Percentiles rank a stretch among this genome's conserved stretches.
Evolutionary conservation across 2,888 invertebrate genomes (phyloP).

Genomic region (Tiliacea citrago): DNA sequence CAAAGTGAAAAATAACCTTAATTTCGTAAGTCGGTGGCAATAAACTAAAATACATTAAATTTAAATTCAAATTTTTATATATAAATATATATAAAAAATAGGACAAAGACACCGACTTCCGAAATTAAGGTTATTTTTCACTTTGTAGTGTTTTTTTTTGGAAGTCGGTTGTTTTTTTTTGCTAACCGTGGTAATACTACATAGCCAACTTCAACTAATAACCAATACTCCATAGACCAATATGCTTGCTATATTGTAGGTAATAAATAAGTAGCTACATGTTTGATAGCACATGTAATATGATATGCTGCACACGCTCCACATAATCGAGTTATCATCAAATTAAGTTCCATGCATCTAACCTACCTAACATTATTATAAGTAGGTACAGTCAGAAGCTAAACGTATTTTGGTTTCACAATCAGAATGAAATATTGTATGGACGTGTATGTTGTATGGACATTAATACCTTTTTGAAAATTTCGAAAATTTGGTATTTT

Average conservation of each 20-base stretch:
- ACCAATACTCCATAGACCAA: not conserved
- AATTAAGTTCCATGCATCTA: constrained; percentile 17
- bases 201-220: no score
- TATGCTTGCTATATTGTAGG: not conserved
- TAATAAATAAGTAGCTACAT: not conserved
- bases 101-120: no score
- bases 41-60: no score
- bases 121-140: no score
- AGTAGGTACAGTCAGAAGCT: not conserved
- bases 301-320: constrained; percentile 17
- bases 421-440: not conserved
- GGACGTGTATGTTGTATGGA: not conserved
- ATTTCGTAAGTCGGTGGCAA: no score
- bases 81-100: no score
- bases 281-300: constrained; percentile 1
- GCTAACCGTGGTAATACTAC: not conserved
- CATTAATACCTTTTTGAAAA: no score
- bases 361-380: not conserved
- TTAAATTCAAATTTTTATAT: no score
- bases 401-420: not conserved
- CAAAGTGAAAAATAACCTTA: no score
- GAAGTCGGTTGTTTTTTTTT: no score
- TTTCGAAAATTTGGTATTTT: no score
- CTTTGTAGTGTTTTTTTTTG: no score
- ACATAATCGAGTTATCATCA: constrained; percentile 19